Evolutionary conservation across 2,888 invertebrate species (phyloP).

Genomic region (Schizaphis graminum): DNA sequence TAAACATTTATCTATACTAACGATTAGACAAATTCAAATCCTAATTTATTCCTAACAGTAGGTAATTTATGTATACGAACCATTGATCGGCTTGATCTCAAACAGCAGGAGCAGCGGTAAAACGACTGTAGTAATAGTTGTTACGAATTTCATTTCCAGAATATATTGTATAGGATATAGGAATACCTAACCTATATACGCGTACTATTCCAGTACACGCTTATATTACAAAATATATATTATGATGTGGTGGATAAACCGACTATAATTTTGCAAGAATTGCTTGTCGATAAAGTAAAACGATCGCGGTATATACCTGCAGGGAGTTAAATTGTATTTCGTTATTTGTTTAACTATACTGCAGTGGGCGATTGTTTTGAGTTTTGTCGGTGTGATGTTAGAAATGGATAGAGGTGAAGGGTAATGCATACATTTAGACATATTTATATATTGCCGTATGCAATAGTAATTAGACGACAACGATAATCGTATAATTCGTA

Average conservation of each 20-base stretch:
- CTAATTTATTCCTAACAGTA: neutral
- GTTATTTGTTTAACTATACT: neutral
- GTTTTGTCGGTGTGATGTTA: neutral
- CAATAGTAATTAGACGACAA: slow-evolving; percentile 4
- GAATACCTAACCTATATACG: neutral
- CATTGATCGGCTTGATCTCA: neutral
- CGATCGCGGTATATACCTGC: neutral
- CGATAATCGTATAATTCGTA: neutral
- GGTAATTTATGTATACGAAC: neutral
- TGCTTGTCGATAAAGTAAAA: neutral
- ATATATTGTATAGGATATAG: neutral
- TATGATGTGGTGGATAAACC: neutral
- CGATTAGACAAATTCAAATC: neutral
- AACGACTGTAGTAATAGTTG: neutral
- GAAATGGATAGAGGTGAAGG: neutral
- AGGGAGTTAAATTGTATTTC: neutral
- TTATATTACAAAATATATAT: neutral
- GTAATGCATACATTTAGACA: neutral
- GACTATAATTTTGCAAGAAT: neutral
- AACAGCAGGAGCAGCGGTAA: neutral
- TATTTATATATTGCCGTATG: neutral
- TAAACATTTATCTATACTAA: no score
- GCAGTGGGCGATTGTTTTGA: neutral
- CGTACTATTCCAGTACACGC: no score
- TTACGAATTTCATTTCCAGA: slow-evolving; percentile 9